These are phyloP conservation scores for Ryuthela nishihirai DNA, from an alignment of 2,888 invertebrate genomes.

Conservation along the genomic window DNA sequence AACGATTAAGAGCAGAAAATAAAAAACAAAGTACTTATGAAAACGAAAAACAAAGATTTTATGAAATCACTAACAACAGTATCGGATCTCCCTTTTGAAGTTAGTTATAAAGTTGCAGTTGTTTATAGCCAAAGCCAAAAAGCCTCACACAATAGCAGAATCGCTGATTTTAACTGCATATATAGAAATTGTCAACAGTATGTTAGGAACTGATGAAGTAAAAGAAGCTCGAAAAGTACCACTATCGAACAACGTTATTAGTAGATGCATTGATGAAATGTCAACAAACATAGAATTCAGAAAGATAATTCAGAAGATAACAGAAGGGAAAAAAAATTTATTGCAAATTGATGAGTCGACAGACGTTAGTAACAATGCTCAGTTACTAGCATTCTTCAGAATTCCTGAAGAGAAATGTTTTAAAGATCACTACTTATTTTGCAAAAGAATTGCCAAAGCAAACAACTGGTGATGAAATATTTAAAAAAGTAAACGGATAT, in stretches of 20 bases:
- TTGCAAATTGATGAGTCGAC: slow-evolving; percentile 29
- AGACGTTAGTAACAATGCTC: slow-evolving; percentile 13
- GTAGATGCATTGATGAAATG: slow-evolving; percentile 11
- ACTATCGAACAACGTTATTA: slow-evolving; percentile 19
- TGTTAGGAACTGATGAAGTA: slow-evolving; percentile 10
- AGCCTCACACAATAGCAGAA: slow-evolving; percentile 35
- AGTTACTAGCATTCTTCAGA: slow-evolving; percentile 21
- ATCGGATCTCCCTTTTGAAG: neutral
- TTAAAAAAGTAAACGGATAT: too few species aligned
- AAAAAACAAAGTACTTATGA: neutral
- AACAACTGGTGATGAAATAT: slow-evolving; percentile 42
- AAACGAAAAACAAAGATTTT: too few species aligned
- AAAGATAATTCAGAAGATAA: slow-evolving; percentile 4
- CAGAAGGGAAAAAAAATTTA: slow-evolving; percentile 4
- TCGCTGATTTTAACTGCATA: slow-evolving; percentile 26
- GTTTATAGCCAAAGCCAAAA: slow-evolving; percentile 15
- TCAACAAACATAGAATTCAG: slow-evolving; percentile 6
- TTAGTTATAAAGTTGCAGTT: neutral
- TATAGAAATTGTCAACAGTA: slow-evolving; percentile 15
- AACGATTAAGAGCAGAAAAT: neutral
- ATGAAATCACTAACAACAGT: neutral
- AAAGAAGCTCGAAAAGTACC: slow-evolving; percentile 8
- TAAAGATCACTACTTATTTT: slow-evolving; percentile 42
- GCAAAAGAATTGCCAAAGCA: slow-evolving; percentile 26
- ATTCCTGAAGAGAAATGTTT: slow-evolving; percentile 14